Evolutionary conservation across 2,113 vertebrate genomes (phyloP).

Genomic region (Panthera tigris): DNA sequence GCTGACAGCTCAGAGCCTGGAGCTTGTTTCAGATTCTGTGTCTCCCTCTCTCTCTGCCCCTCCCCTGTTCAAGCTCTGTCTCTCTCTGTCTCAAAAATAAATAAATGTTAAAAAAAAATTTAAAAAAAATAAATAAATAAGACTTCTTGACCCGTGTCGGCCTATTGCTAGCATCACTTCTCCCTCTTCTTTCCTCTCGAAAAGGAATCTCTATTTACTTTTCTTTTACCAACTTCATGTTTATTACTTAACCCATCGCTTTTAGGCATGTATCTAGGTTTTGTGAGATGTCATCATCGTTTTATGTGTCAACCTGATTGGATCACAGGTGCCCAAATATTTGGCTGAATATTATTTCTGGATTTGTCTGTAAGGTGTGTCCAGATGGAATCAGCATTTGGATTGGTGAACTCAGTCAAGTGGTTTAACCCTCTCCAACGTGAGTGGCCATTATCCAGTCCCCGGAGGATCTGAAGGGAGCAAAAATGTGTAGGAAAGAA

Average conservation of each 20-base stretch:
- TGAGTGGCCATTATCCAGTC: not conserved
- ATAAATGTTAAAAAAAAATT: no score
- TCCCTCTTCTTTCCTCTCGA: not conserved
- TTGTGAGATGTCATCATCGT: not conserved
- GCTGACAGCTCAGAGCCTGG: no score
- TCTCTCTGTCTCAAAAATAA: no score
- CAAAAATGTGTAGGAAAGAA: not conserved
- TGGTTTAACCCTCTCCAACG: not conserved
- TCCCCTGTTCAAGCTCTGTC: no score
- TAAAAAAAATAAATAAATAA: not conserved
- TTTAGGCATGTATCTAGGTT: not conserved
- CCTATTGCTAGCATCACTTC: not conserved
- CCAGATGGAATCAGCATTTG: not conserved
- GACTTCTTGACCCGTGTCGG: not conserved
- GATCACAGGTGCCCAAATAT: not conserved
- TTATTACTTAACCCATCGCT: not conserved
- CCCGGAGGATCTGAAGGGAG: not conserved
- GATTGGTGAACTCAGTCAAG: not conserved
- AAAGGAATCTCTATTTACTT: not conserved
- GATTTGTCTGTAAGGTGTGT: not conserved
- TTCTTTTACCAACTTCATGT: not conserved
- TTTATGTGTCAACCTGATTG: not conserved
- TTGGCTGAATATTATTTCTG: not conserved
- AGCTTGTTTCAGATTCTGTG: no score
- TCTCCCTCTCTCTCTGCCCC: no score